phyloP scores from a whole-genome alignment of 37 sponge, comb jelly and placozoan genomes.

The Spongilla lacustris region DNA sequence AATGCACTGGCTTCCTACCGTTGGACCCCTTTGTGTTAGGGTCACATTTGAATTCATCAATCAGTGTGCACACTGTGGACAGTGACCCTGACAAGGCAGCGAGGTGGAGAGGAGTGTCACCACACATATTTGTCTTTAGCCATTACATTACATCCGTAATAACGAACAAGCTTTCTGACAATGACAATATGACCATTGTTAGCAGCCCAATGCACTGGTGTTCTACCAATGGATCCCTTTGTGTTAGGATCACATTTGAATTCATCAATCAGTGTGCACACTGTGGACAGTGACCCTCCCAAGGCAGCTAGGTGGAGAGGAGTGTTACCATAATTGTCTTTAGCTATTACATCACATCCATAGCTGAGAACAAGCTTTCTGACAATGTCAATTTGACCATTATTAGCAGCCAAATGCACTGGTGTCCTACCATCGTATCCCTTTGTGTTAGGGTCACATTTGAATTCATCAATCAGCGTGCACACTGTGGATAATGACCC shows the following conservation, averaged over 20 bases:
- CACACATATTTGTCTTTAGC: background rate
- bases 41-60: background rate
- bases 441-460: background rate
- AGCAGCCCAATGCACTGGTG: constrained; percentile 8
- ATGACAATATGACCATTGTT: background rate
- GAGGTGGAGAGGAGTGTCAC: constrained; percentile 1
- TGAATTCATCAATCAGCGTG: background rate
- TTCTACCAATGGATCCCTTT: background rate
- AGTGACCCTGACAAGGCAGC: background rate
- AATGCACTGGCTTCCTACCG: background rate
- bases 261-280: background rate
- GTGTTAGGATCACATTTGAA: background rate
- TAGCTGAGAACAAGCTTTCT: background rate
- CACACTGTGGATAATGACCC: background rate
- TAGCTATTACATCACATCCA: constrained; percentile 1
- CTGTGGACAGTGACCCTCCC: background rate
- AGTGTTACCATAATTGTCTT: constrained; percentile 6
- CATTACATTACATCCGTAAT: background rate
- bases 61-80: background rate
- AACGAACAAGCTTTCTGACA: constrained; percentile 2
- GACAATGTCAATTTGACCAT: background rate
- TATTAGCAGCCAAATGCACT: background rate
- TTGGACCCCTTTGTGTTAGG: background rate
- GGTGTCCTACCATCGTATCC: background rate
- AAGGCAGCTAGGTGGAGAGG: constrained; percentile 9